phyloP scores from a whole-genome alignment of 2,113 vertebrate species.

The Lepus europaeus region DNA sequence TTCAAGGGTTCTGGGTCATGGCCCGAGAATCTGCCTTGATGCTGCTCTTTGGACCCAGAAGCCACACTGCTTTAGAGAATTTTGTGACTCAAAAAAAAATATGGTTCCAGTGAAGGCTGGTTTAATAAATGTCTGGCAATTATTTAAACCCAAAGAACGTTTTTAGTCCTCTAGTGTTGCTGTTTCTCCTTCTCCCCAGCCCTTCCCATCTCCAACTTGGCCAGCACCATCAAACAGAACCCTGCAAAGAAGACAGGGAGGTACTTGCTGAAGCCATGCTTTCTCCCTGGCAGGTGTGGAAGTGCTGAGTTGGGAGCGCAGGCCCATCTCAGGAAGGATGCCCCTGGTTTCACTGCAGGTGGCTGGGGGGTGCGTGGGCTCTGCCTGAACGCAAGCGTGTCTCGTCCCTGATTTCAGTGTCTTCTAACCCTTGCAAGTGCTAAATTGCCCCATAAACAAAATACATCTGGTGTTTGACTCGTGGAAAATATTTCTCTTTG shows the following conservation, averaged over 20 bases:
- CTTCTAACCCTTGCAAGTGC: slow-evolving; percentile 83
- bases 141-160: neutral
- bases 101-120: neutral
- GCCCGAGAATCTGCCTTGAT: neutral
- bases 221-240: neutral
- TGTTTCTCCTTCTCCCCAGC: neutral
- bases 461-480: slow-evolving; percentile 86
- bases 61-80: neutral
- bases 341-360: neutral
- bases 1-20: neutral
- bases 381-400: slow-evolving; percentile 74
- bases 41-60: neutral
- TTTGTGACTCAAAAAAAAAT: neutral
- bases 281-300: neutral
- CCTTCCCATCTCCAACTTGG: neutral
- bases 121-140: neutral
- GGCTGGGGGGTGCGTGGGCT: slow-evolving; percentile 19
- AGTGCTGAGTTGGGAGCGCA: neutral
- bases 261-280: neutral
- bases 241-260: neutral
- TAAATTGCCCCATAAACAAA: slow-evolving; percentile 88
- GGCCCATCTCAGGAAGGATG: neutral
- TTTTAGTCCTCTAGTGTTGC: neutral
- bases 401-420: slow-evolving; percentile 79
- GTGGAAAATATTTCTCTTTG: slow-evolving; percentile 81